Percentiles rank a stretch among this genome's conserved stretches.
These are phyloP conservation scores for Momotus momota DNA, from an alignment of 2,797 vertebrate species.

Conservation along the genomic window DNA sequence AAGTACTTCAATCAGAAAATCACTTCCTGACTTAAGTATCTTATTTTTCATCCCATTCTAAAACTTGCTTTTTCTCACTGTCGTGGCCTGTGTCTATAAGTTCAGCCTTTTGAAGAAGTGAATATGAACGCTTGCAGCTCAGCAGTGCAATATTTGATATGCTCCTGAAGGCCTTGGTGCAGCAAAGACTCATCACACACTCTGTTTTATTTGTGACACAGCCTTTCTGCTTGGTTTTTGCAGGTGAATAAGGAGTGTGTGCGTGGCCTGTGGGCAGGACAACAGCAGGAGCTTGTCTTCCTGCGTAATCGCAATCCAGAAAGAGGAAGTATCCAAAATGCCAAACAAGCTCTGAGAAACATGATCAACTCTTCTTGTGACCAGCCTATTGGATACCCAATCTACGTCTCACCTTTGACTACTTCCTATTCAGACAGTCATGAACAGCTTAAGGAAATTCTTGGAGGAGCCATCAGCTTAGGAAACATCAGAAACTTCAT, in stretches of 20 bases:
- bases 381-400: conserved; percentile 98
- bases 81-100: background rate
- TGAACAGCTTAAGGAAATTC: conserved; percentile 91
- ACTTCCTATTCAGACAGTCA: conserved; percentile 97
- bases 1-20: background rate
- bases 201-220: background rate
- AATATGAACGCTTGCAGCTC: background rate
- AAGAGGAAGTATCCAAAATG: conserved; percentile 98
- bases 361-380: conserved; percentile 99
- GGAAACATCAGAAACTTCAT: conserved; percentile 94
- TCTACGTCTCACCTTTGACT: conserved; percentile 97
- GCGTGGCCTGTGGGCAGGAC: conserved; percentile 96
- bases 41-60: background rate
- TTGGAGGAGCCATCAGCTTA: conserved; percentile 95
- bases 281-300: conserved; percentile 98
- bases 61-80: background rate
- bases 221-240: conserved; percentile 20
- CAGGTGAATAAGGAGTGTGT: conserved; percentile 98
- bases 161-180: accelerated
- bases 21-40: background rate
- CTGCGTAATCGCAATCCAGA: conserved; percentile 96
- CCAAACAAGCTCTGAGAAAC: conserved; percentile 97
- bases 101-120: background rate
- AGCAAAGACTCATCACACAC: background rate
- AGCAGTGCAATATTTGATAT: accelerated